Conservation (phyloP, 1,140 invertebrate species). For the Cyclargus thomasi region DNA sequence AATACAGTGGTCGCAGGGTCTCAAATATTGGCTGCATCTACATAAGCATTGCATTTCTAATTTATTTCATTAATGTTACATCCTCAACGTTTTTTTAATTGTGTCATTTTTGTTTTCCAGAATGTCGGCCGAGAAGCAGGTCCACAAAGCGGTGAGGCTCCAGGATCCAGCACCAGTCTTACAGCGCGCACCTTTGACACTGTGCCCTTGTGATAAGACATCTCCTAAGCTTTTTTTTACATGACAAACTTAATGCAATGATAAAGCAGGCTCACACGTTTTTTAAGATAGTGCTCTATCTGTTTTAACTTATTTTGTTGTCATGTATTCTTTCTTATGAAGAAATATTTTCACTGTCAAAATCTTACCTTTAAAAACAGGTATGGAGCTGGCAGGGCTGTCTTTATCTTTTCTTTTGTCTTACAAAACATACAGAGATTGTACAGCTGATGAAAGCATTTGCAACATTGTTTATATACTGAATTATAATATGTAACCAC, state of each 20-base stretch:
- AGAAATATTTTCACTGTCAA: slow-evolving; percentile 45
- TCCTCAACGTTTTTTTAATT: too few relatives aligned
- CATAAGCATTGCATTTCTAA: too few relatives aligned
- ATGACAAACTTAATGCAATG: slow-evolving; percentile 53
- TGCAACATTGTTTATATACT: slow-evolving; percentile 64
- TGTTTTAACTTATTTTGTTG: slow-evolving; percentile 40
- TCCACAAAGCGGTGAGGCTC: slow-evolving; percentile 72
- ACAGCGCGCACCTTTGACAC: slow-evolving; percentile 53
- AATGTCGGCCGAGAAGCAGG: slow-evolving; percentile 68
- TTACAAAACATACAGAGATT: slow-evolving; percentile 26
- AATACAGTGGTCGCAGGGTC: too few relatives aligned
- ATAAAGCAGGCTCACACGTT: slow-evolving; percentile 16
- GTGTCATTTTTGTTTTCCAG: slow-evolving; percentile 34
- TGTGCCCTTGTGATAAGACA: slow-evolving; percentile 65
- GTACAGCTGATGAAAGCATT: slow-evolving; percentile 54
- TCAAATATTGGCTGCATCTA: too few relatives aligned
- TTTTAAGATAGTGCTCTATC: slow-evolving; percentile 2
- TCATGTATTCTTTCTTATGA: slow-evolving; percentile 48
- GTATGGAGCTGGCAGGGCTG: background rate
- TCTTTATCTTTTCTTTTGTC: slow-evolving; percentile 1
- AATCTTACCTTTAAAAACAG: slow-evolving; percentile 39
- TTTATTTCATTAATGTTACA: too few relatives aligned
- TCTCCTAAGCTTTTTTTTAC: slow-evolving; percentile 49
- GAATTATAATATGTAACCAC: slow-evolving; percentile 71
- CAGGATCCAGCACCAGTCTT: slow-evolving; percentile 70